Evolutionary conservation across 2,113 vertebrate genomes (phyloP).

Genomic region (Chunga burmeisteri): DNA sequence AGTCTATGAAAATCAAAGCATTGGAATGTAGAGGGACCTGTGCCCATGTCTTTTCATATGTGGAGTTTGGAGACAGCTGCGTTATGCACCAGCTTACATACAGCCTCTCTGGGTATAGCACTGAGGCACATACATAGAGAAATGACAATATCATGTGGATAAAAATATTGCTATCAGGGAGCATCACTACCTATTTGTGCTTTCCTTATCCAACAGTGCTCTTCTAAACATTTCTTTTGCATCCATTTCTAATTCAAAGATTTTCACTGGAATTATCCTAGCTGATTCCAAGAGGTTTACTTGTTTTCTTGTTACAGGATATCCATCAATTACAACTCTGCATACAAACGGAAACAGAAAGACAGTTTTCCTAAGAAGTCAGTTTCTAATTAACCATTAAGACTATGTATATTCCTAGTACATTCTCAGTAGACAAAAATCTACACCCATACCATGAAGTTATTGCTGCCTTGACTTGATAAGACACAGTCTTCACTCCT

Average conservation of each 20-base stretch:
- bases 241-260: slow-evolving; percentile 86
- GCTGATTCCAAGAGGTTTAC: slow-evolving; percentile 77
- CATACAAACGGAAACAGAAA: slow-evolving; percentile 1
- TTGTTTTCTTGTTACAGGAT: slow-evolving; percentile 84
- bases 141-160: neutral
- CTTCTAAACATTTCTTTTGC: slow-evolving; percentile 85
- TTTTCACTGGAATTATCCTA: slow-evolving; percentile 85
- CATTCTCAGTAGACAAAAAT: neutral
- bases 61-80: neutral
- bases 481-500: neutral
- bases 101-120: neutral
- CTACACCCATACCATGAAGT: neutral
- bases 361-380: neutral
- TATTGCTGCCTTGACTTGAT: neutral
- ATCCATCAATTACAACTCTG: slow-evolving; percentile 92
- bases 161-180: neutral
- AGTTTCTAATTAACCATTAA: neutral
- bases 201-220: slow-evolving; percentile 78
- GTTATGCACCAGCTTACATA: neutral
- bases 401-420: neutral
- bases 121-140: neutral
- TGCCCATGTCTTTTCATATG: neutral
- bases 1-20: neutral
- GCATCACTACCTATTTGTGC: slow-evolving; percentile 72
- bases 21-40: neutral